Percentiles rank a stretch among this genome's conserved stretches.
phyloP scores from a whole-genome alignment of 2,888 invertebrate genomes.

The Petrophora chlorosata region DNA sequence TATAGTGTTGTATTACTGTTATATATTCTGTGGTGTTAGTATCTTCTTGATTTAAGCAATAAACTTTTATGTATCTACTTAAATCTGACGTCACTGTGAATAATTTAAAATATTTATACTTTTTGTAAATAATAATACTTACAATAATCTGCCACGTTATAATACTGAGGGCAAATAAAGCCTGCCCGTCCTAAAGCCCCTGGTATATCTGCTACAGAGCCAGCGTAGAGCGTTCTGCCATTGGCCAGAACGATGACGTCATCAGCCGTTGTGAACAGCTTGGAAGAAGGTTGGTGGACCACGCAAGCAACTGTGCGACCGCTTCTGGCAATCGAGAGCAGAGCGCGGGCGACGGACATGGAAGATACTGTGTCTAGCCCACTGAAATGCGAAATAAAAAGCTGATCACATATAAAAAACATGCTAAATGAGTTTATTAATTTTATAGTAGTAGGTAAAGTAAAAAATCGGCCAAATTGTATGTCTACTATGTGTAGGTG shows the following conservation, averaged over 20 bases:
- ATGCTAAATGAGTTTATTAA: too few relatives aligned
- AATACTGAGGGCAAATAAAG: constrained; percentile 88
- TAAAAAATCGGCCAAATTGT: too few relatives aligned
- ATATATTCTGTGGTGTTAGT: too few relatives aligned
- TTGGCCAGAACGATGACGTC: constrained; percentile 87
- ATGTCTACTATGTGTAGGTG: too few relatives aligned
- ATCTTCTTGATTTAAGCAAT: too few relatives aligned
- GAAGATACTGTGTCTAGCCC: constrained; percentile 87
- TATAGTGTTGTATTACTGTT: too few relatives aligned
- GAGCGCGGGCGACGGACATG: constrained; percentile 85
- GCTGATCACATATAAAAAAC: too few relatives aligned
- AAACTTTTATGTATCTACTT: too few relatives aligned
- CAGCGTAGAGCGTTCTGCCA: constrained; percentile 88
- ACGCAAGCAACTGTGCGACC: constrained; percentile 90
- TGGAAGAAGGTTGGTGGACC: constrained; percentile 92
- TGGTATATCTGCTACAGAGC: constrained; percentile 84
- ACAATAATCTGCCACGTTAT: constrained; percentile 92
- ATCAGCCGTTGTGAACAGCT: constrained; percentile 89
- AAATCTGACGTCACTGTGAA: too few relatives aligned
- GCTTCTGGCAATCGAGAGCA: constrained; percentile 84
- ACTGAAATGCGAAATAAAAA: constrained; percentile 61
- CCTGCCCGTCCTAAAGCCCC: constrained; percentile 84
- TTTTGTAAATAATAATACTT: constrained; percentile 50
- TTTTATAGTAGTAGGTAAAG: too few relatives aligned
- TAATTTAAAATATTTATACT: too few relatives aligned